These are phyloP conservation scores for Atlantisia rogersi DNA, from an alignment of 2,113 vertebrate species.

Conservation along the genomic window DNA sequence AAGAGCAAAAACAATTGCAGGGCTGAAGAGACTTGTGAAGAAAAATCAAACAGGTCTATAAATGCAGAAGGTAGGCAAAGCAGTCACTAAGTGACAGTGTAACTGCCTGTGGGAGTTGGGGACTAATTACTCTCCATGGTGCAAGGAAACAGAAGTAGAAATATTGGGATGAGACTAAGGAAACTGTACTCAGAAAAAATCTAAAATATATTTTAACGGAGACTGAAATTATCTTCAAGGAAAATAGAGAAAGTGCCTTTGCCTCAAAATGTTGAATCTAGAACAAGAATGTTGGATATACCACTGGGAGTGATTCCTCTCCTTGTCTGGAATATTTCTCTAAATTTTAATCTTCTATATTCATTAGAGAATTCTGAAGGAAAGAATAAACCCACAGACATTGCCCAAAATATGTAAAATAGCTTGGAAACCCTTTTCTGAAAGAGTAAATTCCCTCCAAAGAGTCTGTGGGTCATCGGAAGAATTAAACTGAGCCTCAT, in stretches of 20 bases:
- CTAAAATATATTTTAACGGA: background rate
- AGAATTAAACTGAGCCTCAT: background rate
- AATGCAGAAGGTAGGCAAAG: background rate
- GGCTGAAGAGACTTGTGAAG: background rate
- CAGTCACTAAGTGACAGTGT: background rate
- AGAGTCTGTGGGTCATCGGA: background rate
- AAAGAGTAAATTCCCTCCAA: conserved; percentile 1
- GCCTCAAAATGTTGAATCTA: conserved; percentile 40
- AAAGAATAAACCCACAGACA: background rate
- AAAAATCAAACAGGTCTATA: background rate
- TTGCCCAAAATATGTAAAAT: background rate
- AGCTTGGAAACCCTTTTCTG: conserved; percentile 18
- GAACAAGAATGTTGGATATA: conserved; percentile 19
- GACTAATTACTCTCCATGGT: conserved; percentile 11
- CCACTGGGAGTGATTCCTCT: conserved; percentile 19
- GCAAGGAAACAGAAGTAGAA: conserved; percentile 11
- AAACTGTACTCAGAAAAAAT: conserved; percentile 1
- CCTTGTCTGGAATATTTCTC: background rate
- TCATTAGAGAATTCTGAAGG: conserved; percentile 22
- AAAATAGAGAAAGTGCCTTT: conserved; percentile 1
- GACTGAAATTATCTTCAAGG: conserved; percentile 2
- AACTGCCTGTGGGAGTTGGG: background rate
- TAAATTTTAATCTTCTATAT: background rate
- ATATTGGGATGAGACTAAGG: background rate
- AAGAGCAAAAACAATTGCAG: background rate